phyloP scores from a whole-genome alignment of 1,140 invertebrate species.

The Formica selysi region DNA sequence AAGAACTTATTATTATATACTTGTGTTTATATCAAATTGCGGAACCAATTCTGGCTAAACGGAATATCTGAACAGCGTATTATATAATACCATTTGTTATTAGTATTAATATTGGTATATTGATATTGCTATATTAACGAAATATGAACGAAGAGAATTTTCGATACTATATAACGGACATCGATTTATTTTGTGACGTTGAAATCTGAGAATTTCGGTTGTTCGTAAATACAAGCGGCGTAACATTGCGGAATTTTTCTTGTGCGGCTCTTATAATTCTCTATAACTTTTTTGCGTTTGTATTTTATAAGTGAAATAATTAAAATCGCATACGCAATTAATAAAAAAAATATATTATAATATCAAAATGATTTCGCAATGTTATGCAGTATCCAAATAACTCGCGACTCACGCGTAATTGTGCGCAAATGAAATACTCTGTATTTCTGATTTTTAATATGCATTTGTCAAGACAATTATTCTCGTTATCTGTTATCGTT shows the following conservation, averaged over 20 bases:
- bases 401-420: constrained; percentile 46
- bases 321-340: background rate
- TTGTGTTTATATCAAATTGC: constrained; percentile 39
- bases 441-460: constrained; percentile 65
- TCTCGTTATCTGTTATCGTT: constrained; percentile 42
- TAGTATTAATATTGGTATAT: constrained; percentile 44
- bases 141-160: constrained; percentile 49
- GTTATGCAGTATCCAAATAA: constrained; percentile 46
- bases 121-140: constrained; percentile 40
- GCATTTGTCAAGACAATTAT: constrained; percentile 54
- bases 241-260: constrained; percentile 9
- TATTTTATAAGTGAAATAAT: constrained; percentile 37
- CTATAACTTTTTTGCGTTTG: background rate
- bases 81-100: constrained; percentile 44
- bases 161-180: constrained; percentile 45
- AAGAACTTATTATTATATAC: constrained; percentile 34
- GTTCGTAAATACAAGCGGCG: constrained; percentile 38
- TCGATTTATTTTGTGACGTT: constrained; percentile 62
- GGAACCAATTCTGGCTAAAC: constrained; percentile 22
- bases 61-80: constrained; percentile 8
- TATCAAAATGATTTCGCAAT: constrained; percentile 4
- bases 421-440: constrained; percentile 41
- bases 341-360: constrained; percentile 2
- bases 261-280: background rate
- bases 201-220: constrained; percentile 46